These are phyloP conservation scores for Coracopsis vasa DNA, from an alignment of 2,113 vertebrate species.

Conservation along the genomic window DNA sequence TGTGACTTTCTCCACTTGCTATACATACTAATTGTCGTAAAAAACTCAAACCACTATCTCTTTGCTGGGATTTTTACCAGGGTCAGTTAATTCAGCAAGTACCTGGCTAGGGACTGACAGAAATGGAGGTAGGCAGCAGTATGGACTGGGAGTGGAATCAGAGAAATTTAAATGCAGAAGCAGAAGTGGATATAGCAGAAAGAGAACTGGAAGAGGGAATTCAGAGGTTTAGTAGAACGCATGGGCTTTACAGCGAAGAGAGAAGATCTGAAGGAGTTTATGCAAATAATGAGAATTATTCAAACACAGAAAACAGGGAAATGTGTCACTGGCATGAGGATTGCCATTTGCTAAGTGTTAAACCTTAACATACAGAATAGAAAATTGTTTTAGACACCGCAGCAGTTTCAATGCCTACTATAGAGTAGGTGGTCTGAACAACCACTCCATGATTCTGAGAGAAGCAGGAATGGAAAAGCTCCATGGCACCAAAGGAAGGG, in stretches of 20 bases:
- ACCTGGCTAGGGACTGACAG: background rate
- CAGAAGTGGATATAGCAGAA: background rate
- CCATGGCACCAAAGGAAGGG: background rate
- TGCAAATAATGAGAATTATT: background rate
- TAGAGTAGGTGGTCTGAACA: background rate
- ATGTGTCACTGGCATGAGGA: background rate
- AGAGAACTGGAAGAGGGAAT: background rate
- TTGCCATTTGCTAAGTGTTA: background rate
- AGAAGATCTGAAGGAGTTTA: background rate
- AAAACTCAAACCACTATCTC: background rate
- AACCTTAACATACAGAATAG: background rate
- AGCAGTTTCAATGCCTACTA: background rate
- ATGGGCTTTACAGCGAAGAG: background rate
- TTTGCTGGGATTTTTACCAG: background rate
- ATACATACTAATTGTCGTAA: background rate
- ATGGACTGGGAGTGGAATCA: background rate
- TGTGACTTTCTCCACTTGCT: background rate
- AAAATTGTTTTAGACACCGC: background rate
- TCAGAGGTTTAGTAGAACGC: background rate
- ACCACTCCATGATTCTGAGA: background rate
- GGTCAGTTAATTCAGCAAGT: background rate
- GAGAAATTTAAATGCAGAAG: background rate
- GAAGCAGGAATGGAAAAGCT: background rate
- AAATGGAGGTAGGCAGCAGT: background rate
- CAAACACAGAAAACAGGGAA: background rate